Conservation (phyloP, 2,113 vertebrate genomes). For the Stegastes partitus region DNA sequence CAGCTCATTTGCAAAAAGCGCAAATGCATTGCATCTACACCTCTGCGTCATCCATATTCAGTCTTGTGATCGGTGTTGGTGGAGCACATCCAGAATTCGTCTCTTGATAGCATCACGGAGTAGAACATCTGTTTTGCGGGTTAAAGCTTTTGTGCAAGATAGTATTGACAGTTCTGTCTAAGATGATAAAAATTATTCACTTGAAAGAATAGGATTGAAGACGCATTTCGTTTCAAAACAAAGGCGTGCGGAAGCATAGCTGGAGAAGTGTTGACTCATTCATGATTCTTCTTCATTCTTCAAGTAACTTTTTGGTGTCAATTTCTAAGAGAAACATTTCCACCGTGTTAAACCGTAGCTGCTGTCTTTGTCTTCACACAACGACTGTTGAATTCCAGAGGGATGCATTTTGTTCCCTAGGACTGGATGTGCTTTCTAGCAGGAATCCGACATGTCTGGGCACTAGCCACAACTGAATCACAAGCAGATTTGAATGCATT, state of each 20-base stretch:
- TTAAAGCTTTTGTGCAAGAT: constrained; percentile 12
- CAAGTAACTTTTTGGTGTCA: not conserved
- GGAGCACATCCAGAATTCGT: constrained; percentile 24
- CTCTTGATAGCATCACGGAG: constrained; percentile 17
- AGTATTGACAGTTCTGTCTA: constrained; percentile 13
- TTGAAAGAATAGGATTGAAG: constrained; percentile 10
- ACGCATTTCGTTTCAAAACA: not conserved
- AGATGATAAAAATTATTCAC: not conserved
- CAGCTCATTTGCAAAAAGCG: constrained; percentile 34
- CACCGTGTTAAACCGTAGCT: constrained; percentile 7
- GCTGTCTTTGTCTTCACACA: constrained; percentile 28
- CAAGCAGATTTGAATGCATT: constrained; percentile 52
- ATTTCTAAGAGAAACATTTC: constrained; percentile 43
- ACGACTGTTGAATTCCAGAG: constrained; percentile 25
- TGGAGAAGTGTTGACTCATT: not conserved
- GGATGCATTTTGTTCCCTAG: constrained; percentile 47
- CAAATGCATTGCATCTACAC: not conserved
- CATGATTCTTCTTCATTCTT: not conserved
- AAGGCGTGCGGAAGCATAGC: not conserved
- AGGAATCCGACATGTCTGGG: constrained; percentile 55
- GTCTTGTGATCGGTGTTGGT: constrained; percentile 15
- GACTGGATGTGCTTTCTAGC: constrained; percentile 57
- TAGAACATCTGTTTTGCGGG: constrained; percentile 16
- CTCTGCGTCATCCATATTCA: constrained; percentile 13
- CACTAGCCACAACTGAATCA: constrained; percentile 44